Conservation (phyloP, 2,888 invertebrate species). For the Reticulitermes lucifugus region DNA sequence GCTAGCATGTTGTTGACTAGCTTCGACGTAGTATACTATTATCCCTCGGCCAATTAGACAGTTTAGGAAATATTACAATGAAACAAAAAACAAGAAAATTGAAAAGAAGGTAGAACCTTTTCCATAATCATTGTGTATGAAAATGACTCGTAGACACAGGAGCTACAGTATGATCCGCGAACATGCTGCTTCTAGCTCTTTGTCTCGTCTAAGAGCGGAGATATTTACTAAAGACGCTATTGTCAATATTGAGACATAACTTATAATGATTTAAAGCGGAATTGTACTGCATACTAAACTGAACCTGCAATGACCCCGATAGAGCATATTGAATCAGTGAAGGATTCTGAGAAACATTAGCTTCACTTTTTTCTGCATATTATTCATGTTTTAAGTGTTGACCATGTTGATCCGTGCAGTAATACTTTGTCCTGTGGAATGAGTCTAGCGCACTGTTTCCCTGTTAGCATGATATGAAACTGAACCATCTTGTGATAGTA, state of each 20-base stretch:
- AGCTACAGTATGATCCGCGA: not conserved
- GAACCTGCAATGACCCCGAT: not conserved
- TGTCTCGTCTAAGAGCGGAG: not conserved
- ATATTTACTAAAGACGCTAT: too few relatives aligned
- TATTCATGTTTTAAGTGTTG: not conserved
- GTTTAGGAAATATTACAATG: constrained; percentile 24
- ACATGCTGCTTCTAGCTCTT: not conserved
- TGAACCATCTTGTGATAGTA: too few relatives aligned
- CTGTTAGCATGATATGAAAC: too few relatives aligned
- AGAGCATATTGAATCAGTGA: not conserved
- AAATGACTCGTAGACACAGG: not conserved
- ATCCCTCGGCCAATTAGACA: constrained; percentile 32
- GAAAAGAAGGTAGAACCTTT: constrained; percentile 2
- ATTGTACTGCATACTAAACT: not conserved
- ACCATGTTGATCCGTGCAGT: not conserved
- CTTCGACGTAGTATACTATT: constrained; percentile 15
- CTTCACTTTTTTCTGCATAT: not conserved
- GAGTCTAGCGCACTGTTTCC: not conserved
- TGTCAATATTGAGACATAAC: not conserved
- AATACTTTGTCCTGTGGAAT: constrained; percentile 12
- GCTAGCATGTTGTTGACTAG: not conserved
- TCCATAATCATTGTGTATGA: not conserved
- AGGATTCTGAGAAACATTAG: not conserved
- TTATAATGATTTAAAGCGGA: not conserved
- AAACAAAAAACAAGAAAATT: constrained; percentile 12